phyloP scores from a whole-genome alignment of 2,113 vertebrate genomes.

The Kryptolebias marmoratus region DNA sequence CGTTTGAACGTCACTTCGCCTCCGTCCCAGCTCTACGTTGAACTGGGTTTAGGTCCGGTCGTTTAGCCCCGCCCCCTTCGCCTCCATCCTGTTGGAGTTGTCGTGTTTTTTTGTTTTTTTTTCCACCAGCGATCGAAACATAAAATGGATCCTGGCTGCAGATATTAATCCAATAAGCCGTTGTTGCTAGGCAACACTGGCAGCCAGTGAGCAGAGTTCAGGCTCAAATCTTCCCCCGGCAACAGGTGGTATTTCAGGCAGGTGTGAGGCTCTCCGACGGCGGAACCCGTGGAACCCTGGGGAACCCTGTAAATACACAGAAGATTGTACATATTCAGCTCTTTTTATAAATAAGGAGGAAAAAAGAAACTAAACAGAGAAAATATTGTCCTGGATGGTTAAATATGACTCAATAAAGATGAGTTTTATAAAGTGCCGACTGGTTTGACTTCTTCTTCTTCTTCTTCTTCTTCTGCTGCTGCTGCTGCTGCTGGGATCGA shows the following conservation, averaged over 20 bases:
- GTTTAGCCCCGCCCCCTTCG: no score
- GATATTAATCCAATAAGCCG: constrained; percentile 41
- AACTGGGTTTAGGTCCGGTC: no score
- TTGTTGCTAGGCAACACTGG: constrained; percentile 59
- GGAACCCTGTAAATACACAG: constrained; percentile 63
- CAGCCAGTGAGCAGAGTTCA: constrained; percentile 16
- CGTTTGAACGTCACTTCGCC: no score
- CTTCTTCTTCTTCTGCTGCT: no score
- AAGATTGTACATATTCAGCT: constrained; percentile 67
- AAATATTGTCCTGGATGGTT: constrained; percentile 3
- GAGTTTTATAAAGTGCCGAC: constrained; percentile 46
- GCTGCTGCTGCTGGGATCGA: no score
- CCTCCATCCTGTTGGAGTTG: background rate
- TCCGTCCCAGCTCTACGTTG: no score
- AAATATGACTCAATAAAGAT: constrained; percentile 62
- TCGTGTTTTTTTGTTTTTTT: background rate
- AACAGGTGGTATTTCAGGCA: constrained; percentile 32
- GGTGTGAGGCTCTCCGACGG: constrained; percentile 27
- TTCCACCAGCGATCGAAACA: constrained; percentile 20
- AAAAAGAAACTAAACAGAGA: constrained; percentile 19
- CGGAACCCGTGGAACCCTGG: constrained; percentile 58
- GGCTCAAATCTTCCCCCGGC: constrained; percentile 17
- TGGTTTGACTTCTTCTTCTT: background rate
- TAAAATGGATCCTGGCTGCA: constrained; percentile 11
- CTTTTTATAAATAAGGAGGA: constrained; percentile 59